These are phyloP conservation scores for Phytoseiulus persimilis DNA, from an alignment of 2,888 invertebrate genomes.

Conservation along the genomic window DNA sequence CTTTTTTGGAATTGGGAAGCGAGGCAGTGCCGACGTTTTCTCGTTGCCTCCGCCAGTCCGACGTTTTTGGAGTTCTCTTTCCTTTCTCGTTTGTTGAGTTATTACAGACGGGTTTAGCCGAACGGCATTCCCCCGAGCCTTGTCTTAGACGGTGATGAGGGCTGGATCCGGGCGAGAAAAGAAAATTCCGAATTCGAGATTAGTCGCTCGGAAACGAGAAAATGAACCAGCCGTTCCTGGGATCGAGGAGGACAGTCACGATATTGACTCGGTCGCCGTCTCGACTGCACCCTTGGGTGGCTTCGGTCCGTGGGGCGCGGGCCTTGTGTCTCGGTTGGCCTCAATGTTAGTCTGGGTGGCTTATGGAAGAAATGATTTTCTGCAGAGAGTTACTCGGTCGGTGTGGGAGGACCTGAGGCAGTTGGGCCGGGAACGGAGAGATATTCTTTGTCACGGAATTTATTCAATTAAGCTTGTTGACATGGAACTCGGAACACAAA, in stretches of 20 bases:
- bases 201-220: neutral
- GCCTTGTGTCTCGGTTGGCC: neutral
- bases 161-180: neutral
- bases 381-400: neutral
- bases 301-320: neutral
- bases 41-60: neutral
- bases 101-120: neutral
- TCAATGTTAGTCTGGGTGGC: neutral
- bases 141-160: neutral
- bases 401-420: neutral
- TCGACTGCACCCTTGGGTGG: neutral
- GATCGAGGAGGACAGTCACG: neutral
- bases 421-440: neutral
- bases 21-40: neutral
- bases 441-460: neutral
- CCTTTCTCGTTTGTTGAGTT: neutral
- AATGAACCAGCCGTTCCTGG: neutral
- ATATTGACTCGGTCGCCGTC: neutral
- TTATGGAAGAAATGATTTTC: neutral
- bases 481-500: neutral
- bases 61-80: neutral
- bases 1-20: neutral
- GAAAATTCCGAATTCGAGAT: neutral
- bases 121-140: neutral
- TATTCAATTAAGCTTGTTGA: slow-evolving; percentile 5